These are phyloP conservation scores for Drosophila bocki DNA, from an alignment of 1,140 invertebrate genomes.

Conservation along the genomic window DNA sequence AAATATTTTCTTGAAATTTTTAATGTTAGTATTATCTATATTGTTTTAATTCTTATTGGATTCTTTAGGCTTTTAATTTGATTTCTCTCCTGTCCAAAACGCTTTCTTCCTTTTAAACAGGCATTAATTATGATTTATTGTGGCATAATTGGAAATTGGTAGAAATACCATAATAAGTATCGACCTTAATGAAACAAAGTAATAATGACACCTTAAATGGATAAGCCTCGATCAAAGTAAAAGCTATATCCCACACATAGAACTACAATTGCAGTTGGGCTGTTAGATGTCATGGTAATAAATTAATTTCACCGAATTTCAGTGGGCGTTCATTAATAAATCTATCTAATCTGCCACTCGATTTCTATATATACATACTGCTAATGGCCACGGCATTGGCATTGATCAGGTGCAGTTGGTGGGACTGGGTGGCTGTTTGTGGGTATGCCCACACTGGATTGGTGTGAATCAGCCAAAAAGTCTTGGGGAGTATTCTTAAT, in stretches of 20 bases:
- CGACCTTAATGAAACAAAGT: background rate
- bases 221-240: background rate
- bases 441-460: slow-evolving; percentile 17
- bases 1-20: background rate
- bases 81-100: background rate
- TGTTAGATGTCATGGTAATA: background rate
- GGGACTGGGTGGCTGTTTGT: slow-evolving; percentile 5
- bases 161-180: background rate
- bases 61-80: background rate
- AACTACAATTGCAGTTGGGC: background rate
- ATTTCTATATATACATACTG: slow-evolving; percentile 4
- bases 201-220: background rate
- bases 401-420: slow-evolving; percentile 39
- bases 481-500: slow-evolving; percentile 57
- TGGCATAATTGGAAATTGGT: background rate
- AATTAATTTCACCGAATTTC: slow-evolving; percentile 2
- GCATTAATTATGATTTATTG: background rate
- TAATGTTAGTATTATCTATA: too few relatives aligned
- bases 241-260: background rate
- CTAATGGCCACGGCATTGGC: slow-evolving; percentile 36
- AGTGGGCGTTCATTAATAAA: slow-evolving; percentile 31
- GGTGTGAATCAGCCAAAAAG: slow-evolving; percentile 31
- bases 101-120: rapidly evolving
- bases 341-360: slow-evolving; percentile 38
- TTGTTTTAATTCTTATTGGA: too few relatives aligned